These are phyloP conservation scores for Coreius guichenoti DNA, from an alignment of 2,797 vertebrate genomes.

Conservation along the genomic window DNA sequence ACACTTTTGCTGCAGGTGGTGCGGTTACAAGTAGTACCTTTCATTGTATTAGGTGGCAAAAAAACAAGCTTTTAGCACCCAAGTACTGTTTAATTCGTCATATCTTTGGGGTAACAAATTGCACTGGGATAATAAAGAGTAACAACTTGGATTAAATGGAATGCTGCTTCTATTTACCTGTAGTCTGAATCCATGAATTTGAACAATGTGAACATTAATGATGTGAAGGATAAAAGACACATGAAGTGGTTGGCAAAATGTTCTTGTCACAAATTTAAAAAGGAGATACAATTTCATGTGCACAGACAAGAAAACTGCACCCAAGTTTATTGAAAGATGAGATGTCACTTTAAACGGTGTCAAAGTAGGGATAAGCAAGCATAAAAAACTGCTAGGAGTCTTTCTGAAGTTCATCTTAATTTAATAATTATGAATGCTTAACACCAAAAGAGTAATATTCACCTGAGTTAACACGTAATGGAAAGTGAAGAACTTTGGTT, in stretches of 20 bases:
- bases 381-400: conserved; percentile 1
- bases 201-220: background rate
- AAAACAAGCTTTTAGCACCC: background rate
- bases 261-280: no score
- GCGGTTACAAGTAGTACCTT: no score
- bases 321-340: background rate
- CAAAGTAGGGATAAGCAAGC: background rate
- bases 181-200: background rate
- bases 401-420: conserved; percentile 29
- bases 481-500: conserved; percentile 38
- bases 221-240: no score
- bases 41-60: background rate
- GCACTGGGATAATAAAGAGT: no score
- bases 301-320: background rate
- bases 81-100: no score
- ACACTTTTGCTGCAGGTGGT: no score
- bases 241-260: no score
- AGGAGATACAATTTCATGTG: background rate
- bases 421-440: conserved; percentile 41
- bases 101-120: no score
- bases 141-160: no score
- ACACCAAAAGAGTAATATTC: conserved; percentile 40
- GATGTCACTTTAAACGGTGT: background rate
- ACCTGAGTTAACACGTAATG: conserved; percentile 42
- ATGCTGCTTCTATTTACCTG: background rate